Evolutionary conservation across 2,113 vertebrate species (phyloP).

Genomic region (Anoplopoma fimbria): DNA sequence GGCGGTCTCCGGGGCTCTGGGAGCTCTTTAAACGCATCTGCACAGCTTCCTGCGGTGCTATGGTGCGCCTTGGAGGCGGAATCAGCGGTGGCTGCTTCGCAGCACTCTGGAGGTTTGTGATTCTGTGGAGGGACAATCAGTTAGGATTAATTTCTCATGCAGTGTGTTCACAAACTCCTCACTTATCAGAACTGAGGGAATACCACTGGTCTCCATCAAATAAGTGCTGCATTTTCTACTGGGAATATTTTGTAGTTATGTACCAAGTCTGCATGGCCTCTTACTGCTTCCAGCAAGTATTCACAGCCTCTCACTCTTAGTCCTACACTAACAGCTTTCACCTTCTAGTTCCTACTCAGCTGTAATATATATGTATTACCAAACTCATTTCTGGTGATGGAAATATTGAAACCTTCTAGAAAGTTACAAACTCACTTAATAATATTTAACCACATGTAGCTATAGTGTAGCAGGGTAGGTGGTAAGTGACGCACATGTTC

Average conservation of each 20-base stretch:
- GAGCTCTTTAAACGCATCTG: constrained; percentile 74
- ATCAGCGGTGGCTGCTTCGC: constrained; percentile 31
- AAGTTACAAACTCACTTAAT: no score
- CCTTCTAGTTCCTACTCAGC: background rate
- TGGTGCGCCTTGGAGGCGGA: constrained; percentile 24
- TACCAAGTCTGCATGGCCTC: background rate
- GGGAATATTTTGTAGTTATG: background rate
- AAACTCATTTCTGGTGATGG: no score
- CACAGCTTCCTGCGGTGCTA: constrained; percentile 43
- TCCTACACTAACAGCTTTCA: background rate
- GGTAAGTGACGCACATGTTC: background rate
- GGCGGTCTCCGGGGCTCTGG: constrained; percentile 68
- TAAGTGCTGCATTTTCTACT: background rate
- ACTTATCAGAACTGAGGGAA: background rate
- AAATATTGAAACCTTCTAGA: no score
- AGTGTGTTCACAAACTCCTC: background rate
- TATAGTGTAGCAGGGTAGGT: background rate
- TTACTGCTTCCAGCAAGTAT: background rate
- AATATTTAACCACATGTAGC: background rate
- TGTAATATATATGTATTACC: background rate
- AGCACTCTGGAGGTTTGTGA: constrained; percentile 54
- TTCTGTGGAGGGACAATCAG: constrained; percentile 54
- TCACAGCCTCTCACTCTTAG: background rate
- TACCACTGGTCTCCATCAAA: background rate
- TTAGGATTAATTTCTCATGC: background rate